A percentile compares a stretch with the other conserved stretches of the same genome.
phyloP scores from a whole-genome alignment of 2,797 vertebrate species.

The Phataginus tetradactyla region DNA sequence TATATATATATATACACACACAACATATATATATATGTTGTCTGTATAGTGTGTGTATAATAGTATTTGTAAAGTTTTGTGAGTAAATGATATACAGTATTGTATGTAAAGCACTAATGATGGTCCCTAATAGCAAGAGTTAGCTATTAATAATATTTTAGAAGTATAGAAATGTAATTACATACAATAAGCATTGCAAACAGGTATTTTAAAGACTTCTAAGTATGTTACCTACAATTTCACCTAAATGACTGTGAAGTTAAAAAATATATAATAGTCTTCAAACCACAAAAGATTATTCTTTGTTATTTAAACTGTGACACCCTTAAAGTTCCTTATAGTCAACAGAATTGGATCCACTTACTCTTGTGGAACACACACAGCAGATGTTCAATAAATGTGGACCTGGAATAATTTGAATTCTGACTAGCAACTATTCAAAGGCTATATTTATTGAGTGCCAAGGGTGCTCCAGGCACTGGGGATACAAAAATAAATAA shows the following conservation, averaged over 20 bases:
- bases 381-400: constrained; percentile 11
- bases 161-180: not conserved
- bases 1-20: not conserved
- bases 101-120: not conserved
- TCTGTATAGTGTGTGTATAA: not conserved
- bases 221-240: not conserved
- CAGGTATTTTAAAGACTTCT: not conserved
- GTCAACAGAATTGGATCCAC: not conserved
- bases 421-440: constrained; percentile 1
- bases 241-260: not conserved
- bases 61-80: not conserved
- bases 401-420: not conserved
- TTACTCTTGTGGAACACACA: not conserved
- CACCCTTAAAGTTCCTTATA: not conserved
- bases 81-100: not conserved
- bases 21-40: too few species aligned
- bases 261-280: not conserved
- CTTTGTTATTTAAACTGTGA: not conserved
- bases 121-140: not conserved
- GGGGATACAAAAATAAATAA: constrained; percentile 20
- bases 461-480: not conserved
- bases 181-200: not conserved
- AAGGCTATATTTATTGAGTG: not conserved
- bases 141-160: constrained; percentile 25
- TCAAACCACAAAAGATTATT: not conserved